phyloP scores from a whole-genome alignment of 2,888 invertebrate species.

The Notodonta dromedarius region DNA sequence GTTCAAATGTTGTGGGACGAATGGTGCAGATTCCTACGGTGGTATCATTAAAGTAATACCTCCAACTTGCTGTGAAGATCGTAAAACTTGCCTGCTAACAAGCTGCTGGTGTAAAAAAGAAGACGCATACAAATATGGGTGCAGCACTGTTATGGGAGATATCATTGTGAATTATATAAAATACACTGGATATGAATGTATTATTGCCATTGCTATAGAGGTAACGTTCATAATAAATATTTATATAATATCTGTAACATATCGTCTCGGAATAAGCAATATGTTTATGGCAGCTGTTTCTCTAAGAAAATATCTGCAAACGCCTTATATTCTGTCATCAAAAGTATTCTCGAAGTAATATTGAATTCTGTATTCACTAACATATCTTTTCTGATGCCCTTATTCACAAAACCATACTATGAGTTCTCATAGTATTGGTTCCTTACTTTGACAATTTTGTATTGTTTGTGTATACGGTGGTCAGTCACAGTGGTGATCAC shows the following conservation, averaged over 20 bases:
- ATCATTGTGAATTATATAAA: neutral
- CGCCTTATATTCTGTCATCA: no score
- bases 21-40: conserved; percentile 24
- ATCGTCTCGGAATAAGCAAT: no score
- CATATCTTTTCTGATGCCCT: no score
- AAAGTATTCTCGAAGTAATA: no score
- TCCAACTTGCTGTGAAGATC: conserved; percentile 21
- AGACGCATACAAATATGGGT: conserved; percentile 21
- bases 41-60: conserved; percentile 11
- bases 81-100: neutral
- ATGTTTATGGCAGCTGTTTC: no score
- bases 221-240: neutral
- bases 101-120: conserved; percentile 15
- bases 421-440: no score
- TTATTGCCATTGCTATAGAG: conserved; percentile 13
- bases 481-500: no score
- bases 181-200: neutral
- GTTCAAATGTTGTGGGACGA: conserved; percentile 31
- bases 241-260: no score
- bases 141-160: conserved; percentile 10
- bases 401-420: no score
- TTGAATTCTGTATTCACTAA: neutral
- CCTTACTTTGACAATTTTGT: no score
- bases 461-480: no score
- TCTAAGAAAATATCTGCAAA: no score